Base-by-base conservation (phyloP, 2,113 vertebrate genomes). In the Casuarius casuarius region DNA sequence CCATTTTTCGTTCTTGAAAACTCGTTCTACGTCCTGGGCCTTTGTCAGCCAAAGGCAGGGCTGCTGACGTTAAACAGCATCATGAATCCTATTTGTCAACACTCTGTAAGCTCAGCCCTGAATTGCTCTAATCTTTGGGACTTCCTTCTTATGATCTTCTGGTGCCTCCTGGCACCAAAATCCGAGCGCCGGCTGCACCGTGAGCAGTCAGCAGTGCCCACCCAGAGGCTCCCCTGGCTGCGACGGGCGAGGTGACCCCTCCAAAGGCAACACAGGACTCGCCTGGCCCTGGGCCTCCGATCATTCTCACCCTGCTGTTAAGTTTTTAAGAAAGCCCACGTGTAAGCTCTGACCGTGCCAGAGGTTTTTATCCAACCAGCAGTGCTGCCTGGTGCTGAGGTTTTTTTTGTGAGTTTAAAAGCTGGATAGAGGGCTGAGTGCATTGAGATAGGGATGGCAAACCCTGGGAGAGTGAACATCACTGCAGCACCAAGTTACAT, bases 401-500 rank as follows among this genome's bases (percentile, higher is more conserved):
- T n/a, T 46, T 44, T 4, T 1, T 10, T 5, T 8, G 42, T 35
- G 40, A 7, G 2, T 63, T 75, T 44, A 25, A 51, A 44, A 80
- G 21, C 52, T 23, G 12, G 63, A 8, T 20, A 20, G n/a, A 44
- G 29, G n/a, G 12, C 33, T n/a, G 59, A 54, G 25, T 12, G 16
- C 29, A 2, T 15, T 22, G 8, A 19, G 35, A 12, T 2, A 33
- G 25, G 48, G 22, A 51, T 56, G 54, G 8, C 18, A 73, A 23
- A 25, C 22, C n/a, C 35, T 21, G 9, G 28, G 65, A 5, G 49
- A 61, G 31, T 18, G 26, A 19, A 6, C 7, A 1, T 56, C 31
- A 5, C 13, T 19, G n/a, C 0, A 3, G 10, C 48, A 63, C 29
- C n/a, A 21, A 35, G 70, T 26, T 75, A 2, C 4, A 4, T 28